Evolutionary conservation across 2,113 vertebrate species (phyloP).

Genomic region (Toxostoma redivivum): DNA sequence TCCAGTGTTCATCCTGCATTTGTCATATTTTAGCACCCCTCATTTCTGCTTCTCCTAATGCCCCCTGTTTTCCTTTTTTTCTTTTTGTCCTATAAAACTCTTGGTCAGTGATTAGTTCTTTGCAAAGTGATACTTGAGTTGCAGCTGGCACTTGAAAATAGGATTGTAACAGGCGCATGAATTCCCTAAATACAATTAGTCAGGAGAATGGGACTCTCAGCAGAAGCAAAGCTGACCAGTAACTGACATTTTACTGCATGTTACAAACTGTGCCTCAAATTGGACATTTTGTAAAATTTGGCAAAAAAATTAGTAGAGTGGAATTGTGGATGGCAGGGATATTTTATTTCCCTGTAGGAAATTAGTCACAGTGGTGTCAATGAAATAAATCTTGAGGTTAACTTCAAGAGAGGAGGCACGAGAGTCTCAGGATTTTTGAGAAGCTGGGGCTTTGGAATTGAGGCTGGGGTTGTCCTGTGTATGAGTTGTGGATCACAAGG

Average conservation of each 20-base stretch:
- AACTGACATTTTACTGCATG: not conserved
- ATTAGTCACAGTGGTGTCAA: accelerated
- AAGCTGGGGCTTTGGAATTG: not conserved
- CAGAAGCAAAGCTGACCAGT: not conserved
- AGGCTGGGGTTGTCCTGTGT: not conserved
- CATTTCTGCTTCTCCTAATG: not conserved
- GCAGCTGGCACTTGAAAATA: not conserved
- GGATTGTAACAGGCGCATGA: not conserved
- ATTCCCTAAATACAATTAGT: not conserved
- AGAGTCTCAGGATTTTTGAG: not conserved
- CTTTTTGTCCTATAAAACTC: not conserved
- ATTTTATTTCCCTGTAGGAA: not conserved
- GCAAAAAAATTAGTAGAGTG: not conserved
- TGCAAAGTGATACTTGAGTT: not conserved
- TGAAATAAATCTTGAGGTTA: not conserved
- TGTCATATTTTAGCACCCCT: not conserved
- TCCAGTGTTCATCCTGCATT: not conserved
- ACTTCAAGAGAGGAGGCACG: accelerated
- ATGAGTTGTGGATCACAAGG: not conserved
- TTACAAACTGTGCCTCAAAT: not conserved
- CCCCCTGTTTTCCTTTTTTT: not conserved
- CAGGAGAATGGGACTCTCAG: not conserved
- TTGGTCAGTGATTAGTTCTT: not conserved
- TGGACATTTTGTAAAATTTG: not conserved
- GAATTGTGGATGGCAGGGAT: not conserved